phyloP scores from a whole-genome alignment of 2,797 vertebrate species.

The Leptoclinus maculatus region DNA sequence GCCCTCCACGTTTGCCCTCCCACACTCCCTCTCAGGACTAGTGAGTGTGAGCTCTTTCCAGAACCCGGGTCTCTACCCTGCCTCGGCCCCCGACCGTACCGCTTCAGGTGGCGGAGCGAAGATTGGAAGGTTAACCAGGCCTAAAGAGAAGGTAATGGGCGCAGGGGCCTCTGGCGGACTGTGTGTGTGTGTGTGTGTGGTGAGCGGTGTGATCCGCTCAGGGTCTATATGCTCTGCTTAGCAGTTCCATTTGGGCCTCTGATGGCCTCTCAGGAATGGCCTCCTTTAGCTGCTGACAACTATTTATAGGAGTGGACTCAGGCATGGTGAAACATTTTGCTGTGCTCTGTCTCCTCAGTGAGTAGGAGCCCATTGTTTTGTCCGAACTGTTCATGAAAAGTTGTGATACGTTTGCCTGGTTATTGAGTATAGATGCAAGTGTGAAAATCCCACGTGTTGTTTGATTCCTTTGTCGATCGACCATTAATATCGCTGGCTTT shows the following conservation, averaged over 20 bases:
- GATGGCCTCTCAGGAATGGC: slow-evolving; percentile 73
- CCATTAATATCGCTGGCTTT: neutral
- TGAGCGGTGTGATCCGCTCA: slow-evolving; percentile 49
- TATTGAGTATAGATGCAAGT: neutral
- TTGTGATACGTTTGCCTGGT: slow-evolving; percentile 6
- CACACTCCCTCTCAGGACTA: slow-evolving; percentile 59
- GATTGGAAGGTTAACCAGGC: slow-evolving; percentile 77
- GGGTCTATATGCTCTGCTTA: slow-evolving; percentile 68
- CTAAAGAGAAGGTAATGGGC: slow-evolving; percentile 78
- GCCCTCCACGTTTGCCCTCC: slow-evolving; percentile 49
- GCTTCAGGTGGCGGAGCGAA: slow-evolving; percentile 61
- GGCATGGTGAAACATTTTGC: slow-evolving; percentile 68
- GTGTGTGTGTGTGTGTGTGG: slow-evolving; percentile 54
- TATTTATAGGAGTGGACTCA: slow-evolving; percentile 79
- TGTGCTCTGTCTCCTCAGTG: slow-evolving; percentile 5
- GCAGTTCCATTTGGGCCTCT: slow-evolving; percentile 69
- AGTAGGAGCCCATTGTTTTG: neutral
- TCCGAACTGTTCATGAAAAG: slow-evolving; percentile 12
- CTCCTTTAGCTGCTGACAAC: slow-evolving; percentile 73
- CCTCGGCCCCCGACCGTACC: slow-evolving; percentile 44
- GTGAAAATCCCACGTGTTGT: neutral
- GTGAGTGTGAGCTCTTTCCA: slow-evolving; percentile 44
- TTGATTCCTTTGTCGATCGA: neutral
- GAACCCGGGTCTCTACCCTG: slow-evolving; percentile 48
- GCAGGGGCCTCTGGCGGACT: slow-evolving; percentile 59